Base-by-base conservation (phyloP, 2,113 vertebrate species). In the Neotoma lepida region DNA sequence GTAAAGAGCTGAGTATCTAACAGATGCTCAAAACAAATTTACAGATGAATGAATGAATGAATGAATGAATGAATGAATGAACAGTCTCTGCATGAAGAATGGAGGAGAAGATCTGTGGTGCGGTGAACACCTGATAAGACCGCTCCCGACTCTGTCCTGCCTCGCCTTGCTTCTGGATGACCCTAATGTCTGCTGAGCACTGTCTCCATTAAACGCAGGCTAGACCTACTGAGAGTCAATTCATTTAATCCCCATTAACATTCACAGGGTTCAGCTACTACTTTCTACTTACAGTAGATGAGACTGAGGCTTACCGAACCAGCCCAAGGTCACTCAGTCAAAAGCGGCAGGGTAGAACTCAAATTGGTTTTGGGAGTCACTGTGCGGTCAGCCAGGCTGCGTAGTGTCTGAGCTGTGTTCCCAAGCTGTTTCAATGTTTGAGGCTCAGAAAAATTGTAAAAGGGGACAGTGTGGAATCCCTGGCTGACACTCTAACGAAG, bases 81-180 rank as follows among this genome's bases (percentile, higher is more conserved):
- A 7, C 0, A 15, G 4, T 56, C 85, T 20, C 22, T 61, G 61
- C 18, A 10, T n/a, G 39, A 28, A 41, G 46, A 18, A 54, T 9
- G 15, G 58, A 28, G 20, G 35, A 12, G 2, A 46, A 71, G 39
- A 14, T 0, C 0, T 1, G 3, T 0, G 33, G 4, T 26, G 2
- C 9, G 46, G 61, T 6, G 8, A 9, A 18, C 0, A 0, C 39
- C 46, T 12, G 26, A 73, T 17, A 8, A 24, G 88, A 33, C 20
- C 18, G 80, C 58, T 64, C 24, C 71, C 2, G 14, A 0, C n/a
- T 10, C 15, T 17, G 0, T 18, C n/a, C 82, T 4, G 0, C 41
- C 41, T 49, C 7, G 3, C 17, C 12, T 26, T 12, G 41, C 2
- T 51, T 49, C 80, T 44, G 14, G 26, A 71, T 39, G 81, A 12